These are phyloP conservation scores for Oreochromis tanganicae DNA, from an alignment of 2,113 vertebrate genomes.

Conservation along the genomic window DNA sequence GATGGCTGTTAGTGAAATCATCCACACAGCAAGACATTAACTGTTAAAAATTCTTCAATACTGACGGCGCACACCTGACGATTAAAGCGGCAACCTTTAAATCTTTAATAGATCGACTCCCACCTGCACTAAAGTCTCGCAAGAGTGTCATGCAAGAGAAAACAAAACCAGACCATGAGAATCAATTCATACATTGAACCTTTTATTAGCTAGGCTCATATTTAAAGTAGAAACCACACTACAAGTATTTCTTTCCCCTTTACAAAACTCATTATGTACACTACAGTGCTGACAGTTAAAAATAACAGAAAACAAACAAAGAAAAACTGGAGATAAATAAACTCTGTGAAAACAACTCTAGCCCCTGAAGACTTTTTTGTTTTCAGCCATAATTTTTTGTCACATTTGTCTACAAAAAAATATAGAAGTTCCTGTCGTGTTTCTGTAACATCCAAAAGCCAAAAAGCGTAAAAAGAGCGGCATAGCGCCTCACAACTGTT, in stretches of 20 bases:
- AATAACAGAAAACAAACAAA: slow-evolving; percentile 55
- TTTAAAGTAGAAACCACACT: slow-evolving; percentile 98
- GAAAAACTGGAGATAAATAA: slow-evolving; percentile 85
- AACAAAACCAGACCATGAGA: neutral
- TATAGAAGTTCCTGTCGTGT: slow-evolving; percentile 83
- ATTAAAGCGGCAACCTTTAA: neutral
- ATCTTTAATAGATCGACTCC: neutral
- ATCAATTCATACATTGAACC: slow-evolving; percentile 74
- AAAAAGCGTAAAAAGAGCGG: slow-evolving; percentile 84
- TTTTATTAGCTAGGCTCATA: slow-evolving; percentile 92
- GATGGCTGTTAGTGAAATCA: neutral
- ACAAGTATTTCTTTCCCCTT: slow-evolving; percentile 80
- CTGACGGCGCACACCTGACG: neutral
- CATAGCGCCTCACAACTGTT: slow-evolving; percentile 82
- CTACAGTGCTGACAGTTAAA: slow-evolving; percentile 96
- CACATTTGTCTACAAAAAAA: slow-evolving; percentile 90
- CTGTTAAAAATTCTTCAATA: neutral
- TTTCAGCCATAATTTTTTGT: slow-evolving; percentile 81
- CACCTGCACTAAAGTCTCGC: neutral
- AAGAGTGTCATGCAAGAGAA: neutral
- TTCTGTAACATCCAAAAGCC: slow-evolving; percentile 65
- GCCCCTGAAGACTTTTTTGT: slow-evolving; percentile 70
- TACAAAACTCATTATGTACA: slow-evolving; percentile 91
- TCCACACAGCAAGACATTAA: neutral
- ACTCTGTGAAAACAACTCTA: slow-evolving; percentile 82